Evolutionary conservation across 1,140 invertebrate genomes (phyloP), one percentile per base, ranked within the genome.

Genomic region (Diuraphis noxia): DNA sequence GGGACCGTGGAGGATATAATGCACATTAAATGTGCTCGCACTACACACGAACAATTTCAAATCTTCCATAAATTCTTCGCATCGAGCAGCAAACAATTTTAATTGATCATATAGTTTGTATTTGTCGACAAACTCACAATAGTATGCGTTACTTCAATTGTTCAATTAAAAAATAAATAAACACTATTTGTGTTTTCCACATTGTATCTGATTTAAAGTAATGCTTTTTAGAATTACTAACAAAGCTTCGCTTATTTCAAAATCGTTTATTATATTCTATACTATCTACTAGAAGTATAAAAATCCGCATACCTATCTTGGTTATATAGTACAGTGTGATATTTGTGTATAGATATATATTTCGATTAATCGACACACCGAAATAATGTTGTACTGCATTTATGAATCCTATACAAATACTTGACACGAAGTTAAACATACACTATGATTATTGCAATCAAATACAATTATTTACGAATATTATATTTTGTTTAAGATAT

Each of bases 51-150:
- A 84, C 82, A 21, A 84, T 84, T 84, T 84, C 30, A n/a, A 84
- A 84, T 43, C 40, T 84, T 84, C 82, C 40, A 84, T 84, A 84
- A 84, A 84, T 43, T 43, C 40, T 84, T 84, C 30, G 82, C n/a
- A 34, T 34, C n/a, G 82, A 34, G 38, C 36, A 81, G 36, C 21
- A 81, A 41, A 84, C 40, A n/a, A 43, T 43, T 84, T 84, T 46
- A 84, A 84, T 84, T 43, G 82, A 84, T 84, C 8, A 38, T 19
- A 79, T 40, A 82, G 82, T 84, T 82, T 82, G 25, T 21, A 43
- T 84, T 43, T 84, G 38, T 84, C 81, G 13, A 84, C 81, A 17
- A 43, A 84, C 30, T 84, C 81, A 41, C 38, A 41, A 84, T 43
- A 41, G 40, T 84, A 41, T 84, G 23, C 30, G 36, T 81, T 81